phyloP scores from a whole-genome alignment of 1,140 invertebrate species.

The Drosophila trapezifrons region DNA sequence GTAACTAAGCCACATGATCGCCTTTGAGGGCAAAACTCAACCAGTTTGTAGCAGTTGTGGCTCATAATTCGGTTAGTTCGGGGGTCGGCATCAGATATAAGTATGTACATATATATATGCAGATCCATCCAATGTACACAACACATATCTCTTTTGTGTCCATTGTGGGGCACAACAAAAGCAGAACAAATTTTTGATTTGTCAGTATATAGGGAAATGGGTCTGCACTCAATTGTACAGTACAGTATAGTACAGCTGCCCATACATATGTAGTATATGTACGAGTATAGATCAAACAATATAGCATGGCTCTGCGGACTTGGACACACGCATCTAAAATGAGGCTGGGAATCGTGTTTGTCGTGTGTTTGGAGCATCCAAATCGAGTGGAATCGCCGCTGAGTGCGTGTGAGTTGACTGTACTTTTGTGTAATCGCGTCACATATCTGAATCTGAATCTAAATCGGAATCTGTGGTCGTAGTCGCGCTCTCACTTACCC shows the following conservation, averaged over 20 bases:
- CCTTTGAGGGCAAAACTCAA: conserved; percentile 5
- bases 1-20: conserved; percentile 10
- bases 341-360: background rate
- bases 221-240: conserved; percentile 73
- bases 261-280: conserved; percentile 6
- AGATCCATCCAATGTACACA: conserved; percentile 1
- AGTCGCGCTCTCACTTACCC: conserved; percentile 85
- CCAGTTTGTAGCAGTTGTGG: conserved; percentile 35
- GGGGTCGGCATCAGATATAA: conserved; percentile 8
- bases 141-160: conserved; percentile 23
- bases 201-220: conserved; percentile 77
- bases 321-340: conserved; percentile 14
- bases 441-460: background rate
- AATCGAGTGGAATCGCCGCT: conserved; percentile 4
- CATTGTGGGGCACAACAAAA: conserved; percentile 56
- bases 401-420: conserved; percentile 71
- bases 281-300: no score
- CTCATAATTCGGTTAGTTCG: conserved; percentile 33
- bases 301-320: conserved; percentile 4
- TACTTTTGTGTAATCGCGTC: conserved; percentile 47
- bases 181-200: conserved; percentile 68
- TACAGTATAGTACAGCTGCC: background rate
- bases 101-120: conserved; percentile 4
- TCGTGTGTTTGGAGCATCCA: conserved; percentile 1
- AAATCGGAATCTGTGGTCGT: conserved; percentile 10